A percentile compares a stretch with the other conserved stretches of the same genome.
These are phyloP conservation scores for Perccottus glenii DNA, from an alignment of 2,113 vertebrate genomes.

Conservation along the genomic window DNA sequence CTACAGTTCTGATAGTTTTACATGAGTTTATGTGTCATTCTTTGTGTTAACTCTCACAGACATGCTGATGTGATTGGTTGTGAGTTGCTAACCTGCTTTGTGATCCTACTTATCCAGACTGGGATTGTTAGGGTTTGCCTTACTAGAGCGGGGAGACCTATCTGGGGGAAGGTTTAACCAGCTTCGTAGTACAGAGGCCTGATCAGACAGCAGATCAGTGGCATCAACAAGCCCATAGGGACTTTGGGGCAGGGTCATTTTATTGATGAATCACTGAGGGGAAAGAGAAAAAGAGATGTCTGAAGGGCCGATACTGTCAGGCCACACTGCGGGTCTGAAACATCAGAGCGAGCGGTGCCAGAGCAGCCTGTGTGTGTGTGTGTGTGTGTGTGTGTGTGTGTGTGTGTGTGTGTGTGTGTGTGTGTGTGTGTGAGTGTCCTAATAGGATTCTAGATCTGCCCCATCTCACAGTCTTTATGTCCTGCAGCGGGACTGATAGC, in stretches of 20 bases:
- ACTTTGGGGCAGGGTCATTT: constrained; percentile 42
- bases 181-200: no score
- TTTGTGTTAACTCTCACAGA: no score
- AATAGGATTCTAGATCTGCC: constrained; percentile 34
- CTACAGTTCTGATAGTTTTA: no score
- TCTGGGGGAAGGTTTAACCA: no score
- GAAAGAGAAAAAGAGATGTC: constrained; percentile 2
- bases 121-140: no score
- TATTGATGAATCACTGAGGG: constrained; percentile 48
- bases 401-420: constrained; percentile 11
- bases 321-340: constrained; percentile 42
- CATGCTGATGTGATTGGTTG: no score
- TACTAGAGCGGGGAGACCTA: no score
- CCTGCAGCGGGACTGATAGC: constrained; percentile 36
- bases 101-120: no score
- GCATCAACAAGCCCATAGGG: constrained; percentile 29
- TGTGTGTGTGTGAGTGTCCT: constrained; percentile 25
- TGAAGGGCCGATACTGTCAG: constrained; percentile 19
- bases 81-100: no score
- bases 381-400: constrained; percentile 12
- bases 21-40: no score
- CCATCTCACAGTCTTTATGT: constrained; percentile 38
- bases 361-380: constrained; percentile 12
- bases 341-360: constrained; percentile 40
- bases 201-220: constrained; percentile 32